Percentiles rank a stretch among this genome's conserved stretches.
These are phyloP conservation scores for Nyctereutes procyonoides DNA, from an alignment of 2,113 vertebrate species.

Conservation along the genomic window DNA sequence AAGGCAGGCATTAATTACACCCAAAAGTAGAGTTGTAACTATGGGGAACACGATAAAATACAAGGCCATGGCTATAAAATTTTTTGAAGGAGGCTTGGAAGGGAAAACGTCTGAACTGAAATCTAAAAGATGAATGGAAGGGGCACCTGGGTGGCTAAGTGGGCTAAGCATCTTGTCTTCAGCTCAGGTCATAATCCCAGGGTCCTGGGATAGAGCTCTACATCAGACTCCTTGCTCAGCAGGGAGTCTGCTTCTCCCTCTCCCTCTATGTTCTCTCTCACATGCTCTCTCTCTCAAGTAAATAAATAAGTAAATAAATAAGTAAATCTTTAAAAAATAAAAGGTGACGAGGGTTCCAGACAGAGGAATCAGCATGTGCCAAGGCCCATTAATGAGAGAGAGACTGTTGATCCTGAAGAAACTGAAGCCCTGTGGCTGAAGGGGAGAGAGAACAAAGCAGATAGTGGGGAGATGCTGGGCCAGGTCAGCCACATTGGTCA, in stretches of 20 bases:
- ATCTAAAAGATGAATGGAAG: neutral
- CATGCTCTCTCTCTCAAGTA: too few relatives aligned
- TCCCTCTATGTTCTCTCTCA: too few relatives aligned
- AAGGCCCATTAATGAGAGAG: neutral
- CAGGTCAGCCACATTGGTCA: neutral
- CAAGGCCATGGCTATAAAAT: neutral
- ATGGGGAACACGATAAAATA: neutral
- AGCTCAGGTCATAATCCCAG: too few relatives aligned
- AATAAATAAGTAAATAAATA: too few relatives aligned
- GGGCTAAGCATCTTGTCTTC: too few relatives aligned
- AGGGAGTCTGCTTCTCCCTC: too few relatives aligned
- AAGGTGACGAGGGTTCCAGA: neutral
- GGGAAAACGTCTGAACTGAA: neutral
- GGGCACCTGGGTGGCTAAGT: too few relatives aligned
- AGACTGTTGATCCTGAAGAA: neutral
- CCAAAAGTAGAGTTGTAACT: neutral
- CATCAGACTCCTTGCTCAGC: too few relatives aligned
- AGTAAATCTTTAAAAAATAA: too few relatives aligned
- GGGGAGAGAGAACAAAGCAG: neutral
- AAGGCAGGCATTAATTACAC: neutral
- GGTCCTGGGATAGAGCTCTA: too few relatives aligned
- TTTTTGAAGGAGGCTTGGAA: neutral
- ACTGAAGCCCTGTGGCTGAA: neutral
- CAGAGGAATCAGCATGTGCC: neutral
- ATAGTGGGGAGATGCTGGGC: neutral